These are phyloP conservation scores for Chrysogorgia sp. DNA, from an alignment of 92 coral and sea anemone species.

Conservation along the genomic window DNA sequence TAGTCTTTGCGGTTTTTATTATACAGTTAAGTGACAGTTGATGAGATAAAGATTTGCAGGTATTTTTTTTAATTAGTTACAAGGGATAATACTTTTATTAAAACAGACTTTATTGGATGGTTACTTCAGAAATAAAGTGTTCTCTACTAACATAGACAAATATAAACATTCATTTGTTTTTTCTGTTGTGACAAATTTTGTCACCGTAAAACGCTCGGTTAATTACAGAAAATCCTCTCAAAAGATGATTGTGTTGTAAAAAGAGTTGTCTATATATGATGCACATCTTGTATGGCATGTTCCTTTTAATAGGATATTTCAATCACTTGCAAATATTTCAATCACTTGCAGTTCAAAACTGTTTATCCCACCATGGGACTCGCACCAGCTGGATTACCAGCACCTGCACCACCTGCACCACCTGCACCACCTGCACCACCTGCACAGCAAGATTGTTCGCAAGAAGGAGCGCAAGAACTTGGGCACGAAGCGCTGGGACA, in stretches of 20 bases:
- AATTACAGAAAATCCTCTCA: neutral
- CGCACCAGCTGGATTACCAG: no score
- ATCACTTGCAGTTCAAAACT: neutral
- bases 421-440: slow-evolving; percentile 13
- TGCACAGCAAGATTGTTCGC: slow-evolving; percentile 23
- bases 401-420: slow-evolving; percentile 9
- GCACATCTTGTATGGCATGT: neutral
- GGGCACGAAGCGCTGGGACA: slow-evolving; percentile 42
- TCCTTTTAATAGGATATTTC: neutral
- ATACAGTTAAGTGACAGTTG: no score
- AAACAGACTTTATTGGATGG: no score
- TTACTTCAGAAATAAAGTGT: no score
- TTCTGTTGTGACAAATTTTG: no score
- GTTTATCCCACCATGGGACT: slow-evolving; percentile 1
- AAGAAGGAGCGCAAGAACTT: slow-evolving; percentile 41
- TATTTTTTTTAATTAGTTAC: no score
- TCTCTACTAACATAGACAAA: no score
- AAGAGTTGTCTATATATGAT: neutral
- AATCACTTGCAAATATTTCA: neutral
- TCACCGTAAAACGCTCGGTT: neutral
- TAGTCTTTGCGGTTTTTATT: no score
- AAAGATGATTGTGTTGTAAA: neutral
- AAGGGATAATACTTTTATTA: no score
- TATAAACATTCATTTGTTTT: no score
- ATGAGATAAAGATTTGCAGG: no score